phyloP scores from a whole-genome alignment of 2,797 vertebrate species.

The Helicolenus hilgendorfi region DNA sequence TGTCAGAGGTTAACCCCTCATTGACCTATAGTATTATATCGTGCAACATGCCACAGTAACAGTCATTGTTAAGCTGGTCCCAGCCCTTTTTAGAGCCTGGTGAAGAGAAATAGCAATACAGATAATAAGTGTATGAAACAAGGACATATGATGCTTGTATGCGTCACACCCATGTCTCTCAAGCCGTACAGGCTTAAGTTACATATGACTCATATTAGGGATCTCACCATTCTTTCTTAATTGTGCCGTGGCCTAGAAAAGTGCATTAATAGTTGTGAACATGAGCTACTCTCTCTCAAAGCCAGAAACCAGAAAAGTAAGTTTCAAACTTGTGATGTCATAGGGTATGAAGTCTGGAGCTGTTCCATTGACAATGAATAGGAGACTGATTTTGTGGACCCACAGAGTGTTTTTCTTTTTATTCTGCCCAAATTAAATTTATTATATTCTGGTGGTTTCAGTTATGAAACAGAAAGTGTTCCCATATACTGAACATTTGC shows the following conservation, averaged over 20 bases:
- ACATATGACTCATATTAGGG: neutral
- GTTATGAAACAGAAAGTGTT: too few relatives aligned
- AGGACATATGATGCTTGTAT: neutral
- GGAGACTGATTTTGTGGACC: neutral
- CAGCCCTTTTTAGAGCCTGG: neutral
- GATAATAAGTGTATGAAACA: neutral
- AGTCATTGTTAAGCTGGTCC: slow-evolving; percentile 34
- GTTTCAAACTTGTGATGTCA: neutral
- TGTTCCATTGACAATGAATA: neutral
- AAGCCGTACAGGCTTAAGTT: neutral
- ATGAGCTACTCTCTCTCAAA: neutral
- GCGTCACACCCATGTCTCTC: neutral
- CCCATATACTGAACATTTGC: too few relatives aligned
- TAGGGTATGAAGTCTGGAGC: neutral
- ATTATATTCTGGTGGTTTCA: too few relatives aligned
- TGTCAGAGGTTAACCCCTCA: slow-evolving; percentile 73
- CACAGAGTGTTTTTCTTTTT: too few relatives aligned
- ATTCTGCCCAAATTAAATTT: too few relatives aligned
- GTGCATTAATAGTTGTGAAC: neutral
- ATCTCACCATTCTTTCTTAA: neutral
- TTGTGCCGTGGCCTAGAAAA: neutral
- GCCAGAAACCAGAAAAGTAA: neutral
- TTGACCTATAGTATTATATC: slow-evolving; percentile 71
- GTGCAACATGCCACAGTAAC: slow-evolving; percentile 16
- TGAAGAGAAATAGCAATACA: neutral